A percentile compares a stretch with the other conserved stretches of the same genome.
phyloP scores from a whole-genome alignment of 30 jellyfish, hydroid and myxozoan genomes.

The Hydractinia echinata region DNA sequence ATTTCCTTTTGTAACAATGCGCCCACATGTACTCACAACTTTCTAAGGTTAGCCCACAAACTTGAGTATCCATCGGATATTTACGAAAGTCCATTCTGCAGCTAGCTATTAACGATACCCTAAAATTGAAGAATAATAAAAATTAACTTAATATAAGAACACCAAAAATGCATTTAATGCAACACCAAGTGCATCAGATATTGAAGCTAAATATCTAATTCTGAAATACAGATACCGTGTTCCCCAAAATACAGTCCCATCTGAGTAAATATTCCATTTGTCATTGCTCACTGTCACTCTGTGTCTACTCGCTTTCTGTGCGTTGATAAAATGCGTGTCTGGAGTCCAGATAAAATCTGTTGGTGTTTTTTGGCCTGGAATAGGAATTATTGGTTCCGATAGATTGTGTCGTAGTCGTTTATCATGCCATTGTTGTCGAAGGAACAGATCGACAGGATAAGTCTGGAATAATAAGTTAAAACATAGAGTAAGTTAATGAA shows the following conservation, averaged over 20 bases:
- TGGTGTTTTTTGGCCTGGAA: conserved; percentile 64
- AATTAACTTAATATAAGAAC: no score
- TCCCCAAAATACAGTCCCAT: conserved; percentile 99
- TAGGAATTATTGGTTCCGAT: conserved; percentile 35
- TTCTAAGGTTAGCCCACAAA: conserved; percentile 54
- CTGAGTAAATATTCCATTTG: conserved; percentile 69
- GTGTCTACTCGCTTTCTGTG: conserved; percentile 71
- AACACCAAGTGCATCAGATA: no score
- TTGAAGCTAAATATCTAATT: no score
- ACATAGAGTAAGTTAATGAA: not conserved
- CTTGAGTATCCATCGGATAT: conserved; percentile 95
- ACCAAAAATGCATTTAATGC: no score
- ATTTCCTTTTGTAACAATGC: no score
- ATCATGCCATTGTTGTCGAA: conserved; percentile 92
- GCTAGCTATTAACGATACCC: conserved; percentile 49
- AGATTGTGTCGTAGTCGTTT: conserved; percentile 54
- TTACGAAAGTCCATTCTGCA: conserved; percentile 74
- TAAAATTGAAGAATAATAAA: not conserved
- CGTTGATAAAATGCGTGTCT: conserved; percentile 82
- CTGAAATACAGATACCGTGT: conserved; percentile 45
- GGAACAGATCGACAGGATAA: conserved; percentile 65
- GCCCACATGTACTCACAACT: conserved; percentile 89
- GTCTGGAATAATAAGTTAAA: conserved; percentile 34
- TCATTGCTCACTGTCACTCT: conserved; percentile 82
- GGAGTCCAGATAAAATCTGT: conserved; percentile 92